Evolutionary conservation across 30 jellyfish, hydroid and myxozoan species (phyloP), one percentile per base, ranked within the genome.

Genomic region (Turritopsis dohrnii): DNA sequence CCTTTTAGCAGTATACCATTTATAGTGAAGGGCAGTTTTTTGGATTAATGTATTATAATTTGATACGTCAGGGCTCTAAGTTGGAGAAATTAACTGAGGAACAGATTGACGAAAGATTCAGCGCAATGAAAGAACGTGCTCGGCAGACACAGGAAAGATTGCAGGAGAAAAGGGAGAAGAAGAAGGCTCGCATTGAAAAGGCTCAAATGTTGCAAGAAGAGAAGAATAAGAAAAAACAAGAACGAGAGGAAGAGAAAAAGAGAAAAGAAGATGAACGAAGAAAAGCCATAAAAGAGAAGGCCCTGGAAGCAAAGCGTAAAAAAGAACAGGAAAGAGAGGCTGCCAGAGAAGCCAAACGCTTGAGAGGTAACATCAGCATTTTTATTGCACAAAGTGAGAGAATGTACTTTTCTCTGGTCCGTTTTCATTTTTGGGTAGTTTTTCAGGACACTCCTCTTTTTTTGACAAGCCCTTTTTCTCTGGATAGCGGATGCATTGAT

Each of bases 41-140:
- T 60, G 73, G 73, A 23, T 84, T 41, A 1, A 21, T 8, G 23
- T 72, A 8, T 72, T 52, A 41, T 41, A 41, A 41, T 41, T 41
- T 5, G 13, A 3, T 41, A 41, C 53, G 19, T 30, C 75, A 93
- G 98, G 98, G 96, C 27, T 84, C 96, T 19, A 85, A 88, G 30
- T 88, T 93, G 53, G 98, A 81, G 85, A 71, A 30, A 0, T 86
- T 93, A 1, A 52, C 93, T 30, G 98, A 93, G 66, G 96, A 89
- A 27, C 96, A 93, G 80, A 86, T 93, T 26, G 65, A 80, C 23
- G 79, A 92, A 52, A 89, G 97, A 7, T 82, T 81, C 54, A 75
- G 60, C 16, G 82, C 74, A 25, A 95, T 89, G 84, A 81, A 79
- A 13, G 98, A 93, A 66, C 89, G 89, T 53, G 89, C 65, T 29